Percentiles rank a stretch among this genome's conserved stretches.
Conservation (phyloP, 2,888 invertebrate species). For the Diachrysia chrysitis region DNA sequence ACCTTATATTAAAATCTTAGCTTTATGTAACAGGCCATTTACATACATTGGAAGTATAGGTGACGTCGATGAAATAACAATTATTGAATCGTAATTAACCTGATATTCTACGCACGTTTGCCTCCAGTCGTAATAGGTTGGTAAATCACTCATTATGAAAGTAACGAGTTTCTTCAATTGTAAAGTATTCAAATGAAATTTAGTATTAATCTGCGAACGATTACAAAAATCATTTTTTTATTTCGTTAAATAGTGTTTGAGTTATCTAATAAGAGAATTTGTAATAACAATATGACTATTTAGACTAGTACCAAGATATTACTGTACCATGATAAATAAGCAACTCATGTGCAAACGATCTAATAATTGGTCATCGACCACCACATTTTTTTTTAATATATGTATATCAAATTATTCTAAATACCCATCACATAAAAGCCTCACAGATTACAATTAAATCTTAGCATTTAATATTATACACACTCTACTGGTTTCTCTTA, state of each 20-base stretch:
- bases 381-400: slow-evolving; percentile 7
- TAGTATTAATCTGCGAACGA: background rate
- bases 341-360: background rate
- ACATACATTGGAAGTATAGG: slow-evolving; percentile 42
- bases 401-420: slow-evolving; percentile 23
- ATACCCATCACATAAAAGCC: slow-evolving; percentile 54
- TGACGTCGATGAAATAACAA: slow-evolving; percentile 39
- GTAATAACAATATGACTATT: no score
- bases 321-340: background rate
- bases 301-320: background rate
- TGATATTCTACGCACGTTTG: slow-evolving; percentile 21
- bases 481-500: slow-evolving; percentile 46
- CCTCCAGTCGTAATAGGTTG: slow-evolving; percentile 1
- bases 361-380: slow-evolving; percentile 13
- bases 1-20: slow-evolving; percentile 46
- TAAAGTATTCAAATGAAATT: background rate
- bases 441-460: slow-evolving; percentile 37
- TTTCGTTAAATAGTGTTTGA: no score
- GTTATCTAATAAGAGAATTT: no score
- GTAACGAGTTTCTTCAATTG: background rate
- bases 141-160: slow-evolving; percentile 20
- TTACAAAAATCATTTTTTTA: background rate
- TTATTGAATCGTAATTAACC: slow-evolving; percentile 28
- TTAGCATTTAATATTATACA: slow-evolving; percentile 44
- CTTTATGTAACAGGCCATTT: slow-evolving; percentile 48